A percentile compares a stretch with the other conserved stretches of the same genome.
These are phyloP conservation scores for Orchesella flavescens DNA, from an alignment of 2,888 invertebrate species.

Conservation along the genomic window DNA sequence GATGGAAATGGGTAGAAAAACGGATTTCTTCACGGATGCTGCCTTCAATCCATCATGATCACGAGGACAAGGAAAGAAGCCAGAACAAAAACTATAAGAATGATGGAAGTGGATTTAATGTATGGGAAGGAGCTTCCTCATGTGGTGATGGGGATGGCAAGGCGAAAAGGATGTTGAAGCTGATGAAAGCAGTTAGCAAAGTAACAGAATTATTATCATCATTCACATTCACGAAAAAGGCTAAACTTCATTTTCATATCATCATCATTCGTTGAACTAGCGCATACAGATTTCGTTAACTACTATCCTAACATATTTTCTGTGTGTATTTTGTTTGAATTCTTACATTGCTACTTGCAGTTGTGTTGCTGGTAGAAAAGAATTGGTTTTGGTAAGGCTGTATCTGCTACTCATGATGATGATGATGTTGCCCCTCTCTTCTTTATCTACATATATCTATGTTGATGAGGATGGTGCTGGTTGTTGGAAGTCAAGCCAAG, in stretches of 20 bases:
- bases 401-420: not conserved
- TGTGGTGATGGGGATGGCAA: conserved; percentile 29
- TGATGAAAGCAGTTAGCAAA: conserved; percentile 42
- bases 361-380: not conserved
- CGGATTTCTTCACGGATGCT: too few species aligned
- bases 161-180: conserved; percentile 40
- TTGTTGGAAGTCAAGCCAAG: conserved; percentile 27
- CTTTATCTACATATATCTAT: not conserved
- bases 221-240: not conserved
- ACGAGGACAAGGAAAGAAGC: too few species aligned
- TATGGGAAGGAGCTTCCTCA: not conserved
- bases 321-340: not conserved
- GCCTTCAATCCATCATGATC: too few species aligned
- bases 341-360: not conserved
- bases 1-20: not conserved
- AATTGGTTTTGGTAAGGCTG: not conserved
- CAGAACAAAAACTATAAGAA: too few species aligned
- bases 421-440: not conserved
- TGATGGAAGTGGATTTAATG: too few species aligned
- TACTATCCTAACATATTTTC: not conserved
- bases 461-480: conserved; percentile 16
- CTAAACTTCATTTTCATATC: conserved; percentile 36
- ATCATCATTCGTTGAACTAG: not conserved
- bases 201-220: conserved; percentile 50
- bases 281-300: not conserved